Evolutionary conservation across 2,888 invertebrate species (phyloP), one percentile per base, ranked within the genome.

Genomic region (Lysandra bellargus): DNA sequence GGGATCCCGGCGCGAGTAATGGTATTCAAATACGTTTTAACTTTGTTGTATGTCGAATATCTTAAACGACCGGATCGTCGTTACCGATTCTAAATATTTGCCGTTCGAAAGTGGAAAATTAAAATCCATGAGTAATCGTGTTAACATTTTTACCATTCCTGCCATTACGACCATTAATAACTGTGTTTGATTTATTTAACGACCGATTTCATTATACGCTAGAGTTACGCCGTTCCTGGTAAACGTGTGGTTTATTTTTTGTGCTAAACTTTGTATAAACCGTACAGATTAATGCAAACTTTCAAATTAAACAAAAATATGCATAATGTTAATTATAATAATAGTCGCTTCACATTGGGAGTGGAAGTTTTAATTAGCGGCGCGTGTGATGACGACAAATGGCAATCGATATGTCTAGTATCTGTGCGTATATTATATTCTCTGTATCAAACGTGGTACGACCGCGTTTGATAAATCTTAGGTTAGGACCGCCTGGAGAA

Each of bases 21-120:
- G 69, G 14, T 69, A 69, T 69, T 69, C 69, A 69, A 69, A 69
- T 69, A 69, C 69, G 69, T 33, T 69, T 69, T 69, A 37, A 69
- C 69, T 69, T 14, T 14, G 17, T 33, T 37, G 23, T 69, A 17
- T 1, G 33, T 37, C 69, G 33, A 69, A 69, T 69, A 33, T 69
- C 33, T 69, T 69, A 14, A 33, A 69, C 69, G 14, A 33, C 33
- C 69, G 12, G 33, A 14, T 69, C 69, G 4, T 69, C 14, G 30
- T 69, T 33, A 69, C 33, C 12, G 23, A 17, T n/a, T 12, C 64
- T 69, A 4, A 12, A 69, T 61, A 14, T 61, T 23, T 7, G 2
- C 61, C 61, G 7, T 23, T 23, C 61, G 6, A n/a, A 61, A 57
- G 57, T 57, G 57, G 12, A 57, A 57, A 57, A 57, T 2, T 49